phyloP scores from a whole-genome alignment of 2,113 vertebrate species.

The Callospermophilus lateralis region DNA sequence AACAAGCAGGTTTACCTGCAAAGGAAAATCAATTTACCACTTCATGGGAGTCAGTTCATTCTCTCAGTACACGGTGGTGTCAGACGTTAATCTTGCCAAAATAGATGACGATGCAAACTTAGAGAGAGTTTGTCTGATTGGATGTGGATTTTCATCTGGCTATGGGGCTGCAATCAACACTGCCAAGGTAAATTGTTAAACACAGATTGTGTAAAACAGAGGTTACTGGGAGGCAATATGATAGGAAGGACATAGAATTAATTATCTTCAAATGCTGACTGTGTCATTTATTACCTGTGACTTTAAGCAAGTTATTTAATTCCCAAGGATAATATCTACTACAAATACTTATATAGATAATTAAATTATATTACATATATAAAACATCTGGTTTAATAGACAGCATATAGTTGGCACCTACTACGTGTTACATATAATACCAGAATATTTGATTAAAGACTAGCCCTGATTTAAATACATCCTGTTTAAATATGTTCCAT shows the following conservation, averaged over 20 bases:
- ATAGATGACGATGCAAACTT: constrained; percentile 89
- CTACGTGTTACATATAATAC: background rate
- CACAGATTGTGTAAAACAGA: background rate
- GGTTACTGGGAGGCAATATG: background rate
- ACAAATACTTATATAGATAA: background rate
- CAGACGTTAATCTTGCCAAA: constrained; percentile 89
- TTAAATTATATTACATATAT: background rate
- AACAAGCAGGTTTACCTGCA: constrained; percentile 89
- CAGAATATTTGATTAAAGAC: background rate
- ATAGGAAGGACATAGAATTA: background rate
- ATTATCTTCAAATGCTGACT: background rate
- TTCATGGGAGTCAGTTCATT: constrained; percentile 91
- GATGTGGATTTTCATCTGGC: constrained; percentile 91
- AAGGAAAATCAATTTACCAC: constrained; percentile 89
- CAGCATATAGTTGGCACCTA: background rate
- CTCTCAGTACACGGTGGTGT: constrained; percentile 91
- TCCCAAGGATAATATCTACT: background rate
- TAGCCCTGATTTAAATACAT: background rate
- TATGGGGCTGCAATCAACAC: constrained; percentile 91
- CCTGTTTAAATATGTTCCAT: constrained; percentile 4
- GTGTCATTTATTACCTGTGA: background rate
- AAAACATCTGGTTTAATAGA: background rate
- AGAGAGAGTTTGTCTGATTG: constrained; percentile 91
- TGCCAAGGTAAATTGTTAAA: constrained; percentile 86
- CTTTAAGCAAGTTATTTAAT: background rate